A percentile compares a stretch with the other conserved stretches of the same genome.
Evolutionary conservation across 2,797 vertebrate genomes (phyloP).

Genomic region (Spinibarbus caldwelli): DNA sequence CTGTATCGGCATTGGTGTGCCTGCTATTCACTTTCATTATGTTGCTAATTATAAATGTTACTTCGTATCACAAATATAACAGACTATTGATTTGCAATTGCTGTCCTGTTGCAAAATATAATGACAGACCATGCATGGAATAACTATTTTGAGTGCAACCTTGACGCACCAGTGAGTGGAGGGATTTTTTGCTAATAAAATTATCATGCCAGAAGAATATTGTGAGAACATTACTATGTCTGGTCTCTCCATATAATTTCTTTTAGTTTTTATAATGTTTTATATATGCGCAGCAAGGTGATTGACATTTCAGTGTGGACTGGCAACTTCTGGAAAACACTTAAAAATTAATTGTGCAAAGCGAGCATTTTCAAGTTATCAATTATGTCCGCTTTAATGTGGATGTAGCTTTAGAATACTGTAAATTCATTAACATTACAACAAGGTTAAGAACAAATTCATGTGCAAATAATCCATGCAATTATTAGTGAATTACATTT

Average conservation of each 20-base stretch:
- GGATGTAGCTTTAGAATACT: background rate
- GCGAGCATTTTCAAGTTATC: background rate
- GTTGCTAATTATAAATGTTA: too few species aligned
- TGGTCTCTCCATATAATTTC: background rate
- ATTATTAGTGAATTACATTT: background rate
- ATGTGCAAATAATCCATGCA: background rate
- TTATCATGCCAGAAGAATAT: background rate
- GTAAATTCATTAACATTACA: background rate
- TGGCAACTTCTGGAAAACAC: background rate
- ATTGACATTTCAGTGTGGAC: background rate
- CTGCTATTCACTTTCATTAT: background rate
- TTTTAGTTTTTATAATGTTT: background rate
- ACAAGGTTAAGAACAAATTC: background rate
- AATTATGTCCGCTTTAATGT: background rate
- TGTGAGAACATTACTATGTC: background rate
- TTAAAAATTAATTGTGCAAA: background rate
- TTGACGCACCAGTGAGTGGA: background rate
- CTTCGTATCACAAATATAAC: too few species aligned
- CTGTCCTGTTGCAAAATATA: background rate
- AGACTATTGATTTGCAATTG: background rate
- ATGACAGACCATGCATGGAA: background rate
- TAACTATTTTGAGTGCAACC: background rate
- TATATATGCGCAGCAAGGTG: background rate
- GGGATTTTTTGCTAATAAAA: background rate
- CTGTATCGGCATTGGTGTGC: too few species aligned